Evolutionary conservation across 2,888 invertebrate genomes (phyloP).

Genomic region (Troides aeacus): DNA sequence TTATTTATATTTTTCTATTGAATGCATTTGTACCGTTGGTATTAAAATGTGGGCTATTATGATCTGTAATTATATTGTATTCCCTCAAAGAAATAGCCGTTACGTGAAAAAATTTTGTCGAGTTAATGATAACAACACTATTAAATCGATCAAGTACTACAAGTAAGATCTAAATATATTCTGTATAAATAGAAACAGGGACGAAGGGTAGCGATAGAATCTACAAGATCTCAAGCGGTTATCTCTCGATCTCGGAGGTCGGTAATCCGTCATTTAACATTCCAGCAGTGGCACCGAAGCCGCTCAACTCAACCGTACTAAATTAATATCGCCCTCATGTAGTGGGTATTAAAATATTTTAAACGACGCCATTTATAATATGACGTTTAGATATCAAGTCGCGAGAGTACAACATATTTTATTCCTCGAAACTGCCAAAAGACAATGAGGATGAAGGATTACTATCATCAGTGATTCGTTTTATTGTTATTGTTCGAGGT

Average conservation of each 20-base stretch:
- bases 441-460: constrained; percentile 79
- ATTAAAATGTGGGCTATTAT: too few species aligned
- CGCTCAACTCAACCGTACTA: constrained; percentile 75
- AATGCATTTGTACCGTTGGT: too few species aligned
- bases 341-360: constrained; percentile 79
- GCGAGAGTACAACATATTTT: constrained; percentile 75
- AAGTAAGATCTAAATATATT: constrained; percentile 26
- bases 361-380: constrained; percentile 79
- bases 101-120: not conserved
- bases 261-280: constrained; percentile 79
- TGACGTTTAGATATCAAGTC: constrained; percentile 76
- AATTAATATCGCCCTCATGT: constrained; percentile 78
- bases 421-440: constrained; percentile 79
- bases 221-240: constrained; percentile 59
- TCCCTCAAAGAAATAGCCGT: too few species aligned
- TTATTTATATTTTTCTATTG: too few species aligned
- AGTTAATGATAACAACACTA: not conserved
- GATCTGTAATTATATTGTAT: too few species aligned
- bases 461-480: constrained; percentile 75
- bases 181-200: constrained; percentile 29
- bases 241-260: constrained; percentile 71
- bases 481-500: constrained; percentile 73
- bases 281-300: constrained; percentile 72
- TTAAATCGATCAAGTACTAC: not conserved
- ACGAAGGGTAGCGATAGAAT: constrained; percentile 57